A percentile compares a stretch with the other conserved stretches of the same genome.
phyloP scores from a whole-genome alignment of 2,797 vertebrate species.

The Urocyon cinereoargenteus region DNA sequence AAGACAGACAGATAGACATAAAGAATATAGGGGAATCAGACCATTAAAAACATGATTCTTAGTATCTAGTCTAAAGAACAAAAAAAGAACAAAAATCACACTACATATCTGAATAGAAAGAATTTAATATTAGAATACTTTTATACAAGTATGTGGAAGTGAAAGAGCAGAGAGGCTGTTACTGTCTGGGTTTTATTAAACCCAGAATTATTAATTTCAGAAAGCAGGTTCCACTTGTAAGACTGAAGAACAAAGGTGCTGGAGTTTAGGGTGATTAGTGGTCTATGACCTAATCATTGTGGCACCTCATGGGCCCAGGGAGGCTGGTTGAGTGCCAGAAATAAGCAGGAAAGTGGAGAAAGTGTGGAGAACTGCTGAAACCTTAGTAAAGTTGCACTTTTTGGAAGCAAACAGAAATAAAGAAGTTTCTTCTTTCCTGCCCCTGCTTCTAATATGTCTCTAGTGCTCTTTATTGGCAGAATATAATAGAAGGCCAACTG shows the following conservation, averaged over 20 bases:
- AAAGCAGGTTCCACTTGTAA: background rate
- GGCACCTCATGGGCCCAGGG: rapidly evolving
- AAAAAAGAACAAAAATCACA: background rate
- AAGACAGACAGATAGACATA: background rate
- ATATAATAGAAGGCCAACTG: background rate
- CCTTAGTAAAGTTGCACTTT: background rate
- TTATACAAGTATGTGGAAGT: background rate
- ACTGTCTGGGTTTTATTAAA: background rate
- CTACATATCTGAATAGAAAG: background rate
- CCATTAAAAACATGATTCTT: background rate
- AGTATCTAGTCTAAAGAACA: background rate
- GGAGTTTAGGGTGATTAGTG: background rate
- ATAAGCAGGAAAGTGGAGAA: background rate
- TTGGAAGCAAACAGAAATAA: background rate
- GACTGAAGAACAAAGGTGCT: background rate
- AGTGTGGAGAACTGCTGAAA: background rate
- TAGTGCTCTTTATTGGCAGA: background rate
- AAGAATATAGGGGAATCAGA: background rate
- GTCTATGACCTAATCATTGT: background rate
- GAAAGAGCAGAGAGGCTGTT: background rate
- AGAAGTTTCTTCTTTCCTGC: background rate
- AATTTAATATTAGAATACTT: background rate
- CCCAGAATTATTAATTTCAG: background rate
- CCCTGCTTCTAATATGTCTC: background rate
- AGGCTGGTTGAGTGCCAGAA: background rate